Evolutionary conservation across 1,140 invertebrate species (phyloP).

Genomic region (Drosophila sturtevanti): DNA sequence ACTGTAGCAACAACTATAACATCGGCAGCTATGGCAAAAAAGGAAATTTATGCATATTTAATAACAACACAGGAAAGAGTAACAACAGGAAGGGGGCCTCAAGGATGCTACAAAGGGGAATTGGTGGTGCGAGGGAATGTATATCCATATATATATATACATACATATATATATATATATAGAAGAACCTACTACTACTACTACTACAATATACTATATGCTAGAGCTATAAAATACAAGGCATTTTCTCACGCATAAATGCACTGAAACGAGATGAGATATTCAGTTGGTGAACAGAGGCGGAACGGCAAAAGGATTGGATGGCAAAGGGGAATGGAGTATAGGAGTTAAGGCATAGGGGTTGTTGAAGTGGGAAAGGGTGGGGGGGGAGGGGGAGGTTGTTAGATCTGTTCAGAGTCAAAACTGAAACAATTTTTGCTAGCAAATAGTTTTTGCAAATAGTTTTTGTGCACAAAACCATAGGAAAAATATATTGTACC

Average conservation of each 20-base stretch:
- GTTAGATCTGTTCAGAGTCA: neutral
- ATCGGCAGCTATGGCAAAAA: constrained; percentile 51
- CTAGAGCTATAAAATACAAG: constrained; percentile 57
- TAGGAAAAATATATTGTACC: constrained; percentile 33
- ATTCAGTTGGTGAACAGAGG: constrained; percentile 22
- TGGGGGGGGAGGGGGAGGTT: neutral
- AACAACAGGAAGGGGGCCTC: neutral
- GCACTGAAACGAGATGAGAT: constrained; percentile 59
- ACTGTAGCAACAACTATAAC: constrained; percentile 34
- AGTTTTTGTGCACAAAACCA: constrained; percentile 43
- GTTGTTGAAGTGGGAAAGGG: constrained; percentile 1
- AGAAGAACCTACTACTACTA: constrained; percentile 13
- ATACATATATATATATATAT: too few species aligned
- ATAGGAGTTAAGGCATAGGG: neutral
- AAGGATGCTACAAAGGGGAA: neutral
- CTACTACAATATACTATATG: constrained; percentile 24
- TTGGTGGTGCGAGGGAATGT: neutral
- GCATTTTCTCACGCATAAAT: constrained; percentile 78
- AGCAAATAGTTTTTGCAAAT: constrained; percentile 60
- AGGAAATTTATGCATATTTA: constrained; percentile 80
- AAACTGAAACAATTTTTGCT: constrained; percentile 52
- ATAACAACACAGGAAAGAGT: constrained; percentile 61
- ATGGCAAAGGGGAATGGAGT: neutral
- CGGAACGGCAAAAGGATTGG: neutral
- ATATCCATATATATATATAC: too few species aligned